Base-by-base conservation (phyloP, 2,113 vertebrate genomes). In the Gadus chalcogrammus region DNA sequence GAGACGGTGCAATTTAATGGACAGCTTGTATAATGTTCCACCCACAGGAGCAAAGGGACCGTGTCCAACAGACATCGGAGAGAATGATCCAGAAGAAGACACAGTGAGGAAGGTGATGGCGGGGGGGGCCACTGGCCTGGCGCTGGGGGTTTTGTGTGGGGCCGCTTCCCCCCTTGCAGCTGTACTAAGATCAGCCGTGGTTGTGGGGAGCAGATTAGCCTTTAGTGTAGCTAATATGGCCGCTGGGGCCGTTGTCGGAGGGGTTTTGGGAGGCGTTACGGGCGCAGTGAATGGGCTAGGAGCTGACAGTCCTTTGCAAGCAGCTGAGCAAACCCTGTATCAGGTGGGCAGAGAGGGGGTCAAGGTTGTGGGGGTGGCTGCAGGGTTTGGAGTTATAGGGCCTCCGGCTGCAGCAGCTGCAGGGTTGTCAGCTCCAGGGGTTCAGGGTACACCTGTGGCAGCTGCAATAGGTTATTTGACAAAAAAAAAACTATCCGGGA, bases 81-180 rank as follows among this genome's bases (percentile, higher is more conserved):
- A 74, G 53, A n/a, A n/a, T n/a, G n/a, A n/a, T n/a, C 28, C 80
- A 27, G 67, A 59, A 15, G 65, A 88, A 55, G 42, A 86, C 20
- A 88, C 75, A 48, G 31, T 93, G 0, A 91, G 89, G 61, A 69
- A 77, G 65, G 24, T 92, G 12, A 87, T 93, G 55, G 82, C 87
- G 15, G 87, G 89, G 0, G 90, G 87, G 58, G 81, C 88, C 9
- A 88, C 90, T 0, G 92, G 92, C 11, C 48, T 91, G 82, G 91
- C 72, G 0, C 84, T 92, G 0, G 92, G 92, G 55, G 90, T n/a
- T n/a, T n/a, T n/a, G n/a, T n/a, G n/a, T n/a, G n/a, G n/a, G n/a
- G n/a, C n/a, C n/a, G n/a, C n/a, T 15, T 85, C 76, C 0, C 92
- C 92, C 68, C 67, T 93, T 7, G 89, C 88, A 1, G 82, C 88